phyloP scores from a whole-genome alignment of 1,140 invertebrate genomes.

The Aphelinus atriplicis region DNA sequence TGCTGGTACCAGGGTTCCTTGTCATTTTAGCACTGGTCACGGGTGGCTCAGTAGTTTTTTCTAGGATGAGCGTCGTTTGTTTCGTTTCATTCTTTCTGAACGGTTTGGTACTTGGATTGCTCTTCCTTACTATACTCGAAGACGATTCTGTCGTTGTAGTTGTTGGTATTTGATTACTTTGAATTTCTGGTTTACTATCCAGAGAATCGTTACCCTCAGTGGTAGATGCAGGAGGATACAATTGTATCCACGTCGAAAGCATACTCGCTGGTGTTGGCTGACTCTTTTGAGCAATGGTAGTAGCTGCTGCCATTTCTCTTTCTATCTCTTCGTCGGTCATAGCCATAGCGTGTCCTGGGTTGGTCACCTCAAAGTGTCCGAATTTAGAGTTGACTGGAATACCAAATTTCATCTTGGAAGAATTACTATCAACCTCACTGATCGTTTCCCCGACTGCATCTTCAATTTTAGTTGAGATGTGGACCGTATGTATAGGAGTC shows the following conservation, averaged over 20 bases:
- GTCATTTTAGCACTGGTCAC: slow-evolving; percentile 8
- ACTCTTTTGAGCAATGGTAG: slow-evolving; percentile 55
- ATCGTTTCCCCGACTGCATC: not conserved
- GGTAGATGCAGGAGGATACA: slow-evolving; percentile 69
- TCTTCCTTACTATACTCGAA: slow-evolving; percentile 29
- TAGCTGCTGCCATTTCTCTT: slow-evolving; percentile 51
- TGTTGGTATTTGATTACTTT: slow-evolving; percentile 2
- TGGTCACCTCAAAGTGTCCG: slow-evolving; percentile 59
- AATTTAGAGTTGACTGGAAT: slow-evolving; percentile 63
- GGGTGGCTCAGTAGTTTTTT: slow-evolving; percentile 37
- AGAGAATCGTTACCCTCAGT: slow-evolving; percentile 49
- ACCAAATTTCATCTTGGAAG: slow-evolving; percentile 48
- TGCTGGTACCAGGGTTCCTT: slow-evolving; percentile 34
- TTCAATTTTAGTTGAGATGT: slow-evolving; percentile 20
- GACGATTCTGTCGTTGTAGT: slow-evolving; percentile 34
- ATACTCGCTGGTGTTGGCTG: slow-evolving; percentile 73
- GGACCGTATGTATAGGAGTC: slow-evolving; percentile 32
- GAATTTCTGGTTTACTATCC: slow-evolving; percentile 27
- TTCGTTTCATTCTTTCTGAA: slow-evolving; percentile 35
- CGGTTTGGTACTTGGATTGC: slow-evolving; percentile 46
- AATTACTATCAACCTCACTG: slow-evolving; percentile 20
- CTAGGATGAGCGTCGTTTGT: slow-evolving; percentile 36
- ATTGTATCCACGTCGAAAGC: slow-evolving; percentile 80
- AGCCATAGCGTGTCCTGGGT: slow-evolving; percentile 64
- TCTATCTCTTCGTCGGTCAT: slow-evolving; percentile 63